Conservation (phyloP, 2,888 invertebrate genomes). For the Apocheima hispidaria region DNA sequence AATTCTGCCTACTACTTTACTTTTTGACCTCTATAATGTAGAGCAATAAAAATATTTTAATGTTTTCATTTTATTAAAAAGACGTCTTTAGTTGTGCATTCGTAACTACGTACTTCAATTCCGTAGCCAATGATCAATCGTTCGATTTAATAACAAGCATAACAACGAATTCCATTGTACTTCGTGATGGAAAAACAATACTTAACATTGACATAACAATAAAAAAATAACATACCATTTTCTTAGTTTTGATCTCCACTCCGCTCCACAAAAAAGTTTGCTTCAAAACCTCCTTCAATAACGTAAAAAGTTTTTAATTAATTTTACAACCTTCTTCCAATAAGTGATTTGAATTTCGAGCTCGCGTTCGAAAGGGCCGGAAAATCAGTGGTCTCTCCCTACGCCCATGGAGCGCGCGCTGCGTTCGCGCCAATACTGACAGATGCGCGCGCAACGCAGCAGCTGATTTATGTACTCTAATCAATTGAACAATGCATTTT, state of each 20-base stretch:
- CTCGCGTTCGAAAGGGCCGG: slow-evolving; percentile 49
- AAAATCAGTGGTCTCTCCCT: slow-evolving; percentile 46
- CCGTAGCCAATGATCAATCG: too few species aligned
- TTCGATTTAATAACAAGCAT: too few species aligned
- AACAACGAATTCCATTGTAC: too few species aligned
- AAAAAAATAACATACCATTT: slow-evolving; percentile 24
- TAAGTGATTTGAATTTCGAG: slow-evolving; percentile 37
- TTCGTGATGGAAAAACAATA: too few species aligned
- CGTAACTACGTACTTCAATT: too few species aligned
- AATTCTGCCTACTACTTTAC: too few species aligned
- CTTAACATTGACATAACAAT: background rate
- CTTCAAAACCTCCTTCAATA: background rate
- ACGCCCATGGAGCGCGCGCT: slow-evolving; percentile 51
- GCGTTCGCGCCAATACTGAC: slow-evolving; percentile 74
- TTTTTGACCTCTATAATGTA: too few species aligned
- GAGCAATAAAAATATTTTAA: too few species aligned
- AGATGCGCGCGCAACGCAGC: slow-evolving; percentile 62
- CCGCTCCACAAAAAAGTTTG: slow-evolving; percentile 7
- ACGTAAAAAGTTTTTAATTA: background rate
- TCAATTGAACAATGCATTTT: slow-evolving; percentile 44
- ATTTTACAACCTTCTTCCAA: background rate
- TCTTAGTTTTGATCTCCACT: slow-evolving; percentile 1
- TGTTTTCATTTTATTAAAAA: too few species aligned
- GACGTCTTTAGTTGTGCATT: too few species aligned
- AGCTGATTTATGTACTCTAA: slow-evolving; percentile 64